phyloP scores from a whole-genome alignment of 2,797 vertebrate species.

The Sebastiscus tertius region DNA sequence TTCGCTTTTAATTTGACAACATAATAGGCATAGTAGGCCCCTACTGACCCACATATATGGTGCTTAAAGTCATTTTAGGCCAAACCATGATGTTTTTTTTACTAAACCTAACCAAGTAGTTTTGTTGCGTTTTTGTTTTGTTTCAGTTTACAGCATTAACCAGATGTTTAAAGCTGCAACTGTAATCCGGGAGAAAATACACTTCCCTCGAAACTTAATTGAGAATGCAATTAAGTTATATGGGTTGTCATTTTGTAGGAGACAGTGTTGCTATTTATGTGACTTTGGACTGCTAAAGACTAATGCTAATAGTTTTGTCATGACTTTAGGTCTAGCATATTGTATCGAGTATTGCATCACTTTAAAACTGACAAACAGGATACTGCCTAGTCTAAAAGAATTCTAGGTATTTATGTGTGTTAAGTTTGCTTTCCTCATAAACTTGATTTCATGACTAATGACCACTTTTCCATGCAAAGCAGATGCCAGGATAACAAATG shows the following conservation, averaged over 20 bases:
- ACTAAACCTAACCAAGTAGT: no score
- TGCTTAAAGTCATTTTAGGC: no score
- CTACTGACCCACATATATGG: no score
- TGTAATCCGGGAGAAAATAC: no score
- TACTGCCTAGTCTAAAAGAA: background rate
- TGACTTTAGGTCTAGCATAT: background rate
- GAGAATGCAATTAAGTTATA: no score
- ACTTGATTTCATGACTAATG: constrained; percentile 51
- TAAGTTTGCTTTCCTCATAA: constrained; percentile 45
- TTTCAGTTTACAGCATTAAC: no score
- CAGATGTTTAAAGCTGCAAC: no score
- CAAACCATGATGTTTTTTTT: no score
- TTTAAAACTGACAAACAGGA: background rate
- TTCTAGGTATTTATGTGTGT: background rate
- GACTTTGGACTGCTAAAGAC: constrained; percentile 9
- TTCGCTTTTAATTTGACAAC: no score
- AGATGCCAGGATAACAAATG: constrained; percentile 49
- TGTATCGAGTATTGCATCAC: background rate
- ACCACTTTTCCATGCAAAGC: constrained; percentile 46
- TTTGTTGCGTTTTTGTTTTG: no score
- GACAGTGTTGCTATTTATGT: background rate
- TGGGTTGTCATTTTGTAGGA: background rate
- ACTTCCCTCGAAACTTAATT: no score
- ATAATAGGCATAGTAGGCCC: no score
- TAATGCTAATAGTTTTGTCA: constrained; percentile 7